A percentile compares a stretch with the other conserved stretches of the same genome.
Evolutionary conservation across 1,140 invertebrate species (phyloP).

Genomic region (Hycleus cichorii): DNA sequence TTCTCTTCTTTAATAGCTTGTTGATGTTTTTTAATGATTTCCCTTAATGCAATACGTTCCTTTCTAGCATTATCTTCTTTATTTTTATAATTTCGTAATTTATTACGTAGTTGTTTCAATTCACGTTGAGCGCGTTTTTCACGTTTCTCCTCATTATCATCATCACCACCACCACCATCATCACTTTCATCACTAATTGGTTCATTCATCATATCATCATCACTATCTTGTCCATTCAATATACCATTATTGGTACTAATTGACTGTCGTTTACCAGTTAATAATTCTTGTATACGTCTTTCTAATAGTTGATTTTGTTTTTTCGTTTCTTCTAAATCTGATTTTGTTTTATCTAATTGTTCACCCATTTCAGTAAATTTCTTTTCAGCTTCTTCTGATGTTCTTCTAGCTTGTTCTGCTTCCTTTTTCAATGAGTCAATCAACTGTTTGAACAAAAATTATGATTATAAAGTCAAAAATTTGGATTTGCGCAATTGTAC

Average conservation of each 20-base stretch:
- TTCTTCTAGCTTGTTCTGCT: conserved; percentile 64
- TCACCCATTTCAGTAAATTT: conserved; percentile 67
- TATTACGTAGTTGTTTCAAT: conserved; percentile 63
- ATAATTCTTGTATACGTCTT: conserved; percentile 55
- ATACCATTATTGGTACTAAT: conserved; percentile 24
- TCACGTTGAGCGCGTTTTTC: conserved; percentile 51
- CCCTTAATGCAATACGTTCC: conserved; percentile 68
- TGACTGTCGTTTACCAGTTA: conserved; percentile 35
- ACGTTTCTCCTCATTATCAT: conserved; percentile 61
- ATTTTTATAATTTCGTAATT: conserved; percentile 69
- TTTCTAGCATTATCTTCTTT: conserved; percentile 70
- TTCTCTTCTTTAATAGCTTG: conserved; percentile 65
- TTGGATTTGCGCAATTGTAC: too few species aligned
- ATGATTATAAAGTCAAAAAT: background rate
- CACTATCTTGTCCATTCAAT: conserved; percentile 34
- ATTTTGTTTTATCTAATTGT: conserved; percentile 65
- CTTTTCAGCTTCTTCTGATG: conserved; percentile 70
- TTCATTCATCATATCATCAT: conserved; percentile 46
- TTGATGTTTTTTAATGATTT: conserved; percentile 73
- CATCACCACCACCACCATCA: conserved; percentile 53
- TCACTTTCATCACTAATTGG: conserved; percentile 51
- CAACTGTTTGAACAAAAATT: conserved; percentile 29
- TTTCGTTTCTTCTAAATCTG: conserved; percentile 71
- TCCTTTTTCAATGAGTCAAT: conserved; percentile 64
- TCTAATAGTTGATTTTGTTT: conserved; percentile 67